Evolutionary conservation across 92 coral and sea anemone genomes (phyloP).

Genomic region (Porites divaricata): DNA sequence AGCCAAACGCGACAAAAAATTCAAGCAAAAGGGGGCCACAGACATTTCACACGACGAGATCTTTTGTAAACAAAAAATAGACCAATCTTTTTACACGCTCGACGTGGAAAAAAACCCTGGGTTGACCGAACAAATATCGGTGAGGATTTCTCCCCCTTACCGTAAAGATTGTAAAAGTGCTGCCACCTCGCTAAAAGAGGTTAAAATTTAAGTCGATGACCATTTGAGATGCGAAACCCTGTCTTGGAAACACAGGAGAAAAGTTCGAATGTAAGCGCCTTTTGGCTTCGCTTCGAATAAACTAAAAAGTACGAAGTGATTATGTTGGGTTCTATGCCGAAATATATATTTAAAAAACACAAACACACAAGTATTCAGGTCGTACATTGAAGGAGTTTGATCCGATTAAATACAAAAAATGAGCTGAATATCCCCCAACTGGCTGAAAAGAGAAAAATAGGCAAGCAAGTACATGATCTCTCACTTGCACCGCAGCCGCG

Average conservation of each 20-base stretch:
- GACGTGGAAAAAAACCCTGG: slow-evolving; percentile 45
- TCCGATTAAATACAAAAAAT: slow-evolving; percentile 20
- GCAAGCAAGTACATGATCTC: slow-evolving; percentile 22
- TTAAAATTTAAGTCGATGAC: neutral
- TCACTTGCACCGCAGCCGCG: slow-evolving; percentile 27
- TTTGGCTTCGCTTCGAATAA: slow-evolving; percentile 32
- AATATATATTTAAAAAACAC: slow-evolving; percentile 1
- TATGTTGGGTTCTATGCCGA: slow-evolving; percentile 26
- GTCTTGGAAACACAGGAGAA: slow-evolving; percentile 37
- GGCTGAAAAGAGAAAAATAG: slow-evolving; percentile 20
- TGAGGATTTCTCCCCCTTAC: slow-evolving; percentile 42
- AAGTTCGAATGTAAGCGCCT: slow-evolving; percentile 24
- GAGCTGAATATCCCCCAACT: slow-evolving; percentile 7
- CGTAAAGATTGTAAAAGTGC: slow-evolving; percentile 20
- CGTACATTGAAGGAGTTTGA: slow-evolving; percentile 18
- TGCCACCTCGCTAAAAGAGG: neutral
- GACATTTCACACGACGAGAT: slow-evolving; percentile 70
- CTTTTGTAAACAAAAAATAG: slow-evolving; percentile 72
- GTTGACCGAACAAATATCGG: slow-evolving; percentile 19
- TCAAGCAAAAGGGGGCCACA: slow-evolving; percentile 31
- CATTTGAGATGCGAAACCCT: slow-evolving; percentile 21
- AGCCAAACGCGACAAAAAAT: slow-evolving; percentile 26
- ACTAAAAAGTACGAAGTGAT: neutral
- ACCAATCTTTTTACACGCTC: slow-evolving; percentile 47
- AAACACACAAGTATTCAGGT: slow-evolving; percentile 11